Conservation (phyloP, 2,113 vertebrate genomes). For the Dasyornis broadbenti region DNA sequence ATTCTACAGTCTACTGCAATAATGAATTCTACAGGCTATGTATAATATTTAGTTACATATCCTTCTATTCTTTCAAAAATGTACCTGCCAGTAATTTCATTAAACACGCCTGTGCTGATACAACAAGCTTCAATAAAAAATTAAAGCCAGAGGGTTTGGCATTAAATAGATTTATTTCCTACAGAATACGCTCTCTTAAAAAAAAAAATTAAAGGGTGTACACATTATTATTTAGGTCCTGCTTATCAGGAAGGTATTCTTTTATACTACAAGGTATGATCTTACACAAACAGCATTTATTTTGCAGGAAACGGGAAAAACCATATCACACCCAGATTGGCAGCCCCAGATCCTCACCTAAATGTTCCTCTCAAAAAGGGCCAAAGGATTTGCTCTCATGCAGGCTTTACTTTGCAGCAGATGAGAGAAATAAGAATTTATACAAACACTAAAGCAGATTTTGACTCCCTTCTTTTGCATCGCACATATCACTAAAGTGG, state of each 20-base stretch:
- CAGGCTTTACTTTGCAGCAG: neutral
- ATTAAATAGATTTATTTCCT: neutral
- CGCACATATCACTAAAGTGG: accelerated
- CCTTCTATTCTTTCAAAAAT: neutral
- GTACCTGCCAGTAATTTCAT: neutral
- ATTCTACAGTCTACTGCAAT: neutral
- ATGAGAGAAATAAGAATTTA: neutral
- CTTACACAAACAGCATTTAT: neutral
- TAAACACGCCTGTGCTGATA: neutral
- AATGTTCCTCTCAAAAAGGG: neutral
- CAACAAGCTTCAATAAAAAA: neutral
- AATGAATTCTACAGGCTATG: neutral
- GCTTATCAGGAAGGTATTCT: neutral
- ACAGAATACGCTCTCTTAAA: neutral
- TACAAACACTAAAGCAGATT: neutral
- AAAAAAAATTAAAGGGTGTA: neutral
- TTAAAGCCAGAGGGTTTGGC: neutral
- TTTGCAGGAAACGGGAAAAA: neutral
- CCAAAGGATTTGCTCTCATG: neutral
- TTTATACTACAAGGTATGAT: neutral
- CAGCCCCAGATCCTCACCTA: neutral
- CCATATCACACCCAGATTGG: neutral
- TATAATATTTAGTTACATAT: neutral
- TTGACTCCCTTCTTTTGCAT: neutral
- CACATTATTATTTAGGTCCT: neutral